Percentiles rank a stretch among this genome's conserved stretches.
Evolutionary conservation across 2,113 vertebrate species (phyloP).

Genomic region (Osmerus eperlanus): DNA sequence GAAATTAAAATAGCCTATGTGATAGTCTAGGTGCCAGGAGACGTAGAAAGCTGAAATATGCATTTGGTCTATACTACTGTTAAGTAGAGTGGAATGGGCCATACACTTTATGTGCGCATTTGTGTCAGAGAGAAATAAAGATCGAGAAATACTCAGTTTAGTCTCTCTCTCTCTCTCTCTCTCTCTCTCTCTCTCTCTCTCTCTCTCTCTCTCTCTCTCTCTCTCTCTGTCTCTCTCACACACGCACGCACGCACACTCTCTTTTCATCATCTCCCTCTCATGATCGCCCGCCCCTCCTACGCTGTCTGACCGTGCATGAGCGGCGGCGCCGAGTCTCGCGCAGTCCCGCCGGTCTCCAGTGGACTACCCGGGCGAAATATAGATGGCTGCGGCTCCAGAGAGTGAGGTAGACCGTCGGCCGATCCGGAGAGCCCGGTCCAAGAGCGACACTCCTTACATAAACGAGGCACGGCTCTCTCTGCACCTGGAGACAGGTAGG

Average conservation of each 20-base stretch:
- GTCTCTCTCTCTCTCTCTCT: constrained; percentile 21
- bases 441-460: constrained; percentile 98
- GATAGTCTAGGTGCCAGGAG: too few relatives aligned
- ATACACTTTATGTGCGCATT: too few relatives aligned
- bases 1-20: too few relatives aligned
- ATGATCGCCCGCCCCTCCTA: constrained; percentile 44
- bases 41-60: too few relatives aligned
- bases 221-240: neutral
- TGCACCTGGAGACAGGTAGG: constrained; percentile 91
- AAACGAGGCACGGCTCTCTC: constrained; percentile 91
- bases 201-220: neutral
- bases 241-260: neutral
- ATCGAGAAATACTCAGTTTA: neutral
- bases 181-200: neutral
- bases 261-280: constrained; percentile 10
- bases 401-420: constrained; percentile 89
- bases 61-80: too few relatives aligned
- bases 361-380: constrained; percentile 69
- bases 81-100: too few relatives aligned
- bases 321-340: constrained; percentile 59
- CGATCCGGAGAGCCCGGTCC: constrained; percentile 92
- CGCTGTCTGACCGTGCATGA: constrained; percentile 53
- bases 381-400: constrained; percentile 90
- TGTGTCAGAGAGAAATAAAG: too few relatives aligned
- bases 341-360: constrained; percentile 81